Percentiles rank a stretch among this genome's conserved stretches.
Evolutionary conservation across 1,140 invertebrate species (phyloP).

Genomic region (Bombus terrestris): DNA sequence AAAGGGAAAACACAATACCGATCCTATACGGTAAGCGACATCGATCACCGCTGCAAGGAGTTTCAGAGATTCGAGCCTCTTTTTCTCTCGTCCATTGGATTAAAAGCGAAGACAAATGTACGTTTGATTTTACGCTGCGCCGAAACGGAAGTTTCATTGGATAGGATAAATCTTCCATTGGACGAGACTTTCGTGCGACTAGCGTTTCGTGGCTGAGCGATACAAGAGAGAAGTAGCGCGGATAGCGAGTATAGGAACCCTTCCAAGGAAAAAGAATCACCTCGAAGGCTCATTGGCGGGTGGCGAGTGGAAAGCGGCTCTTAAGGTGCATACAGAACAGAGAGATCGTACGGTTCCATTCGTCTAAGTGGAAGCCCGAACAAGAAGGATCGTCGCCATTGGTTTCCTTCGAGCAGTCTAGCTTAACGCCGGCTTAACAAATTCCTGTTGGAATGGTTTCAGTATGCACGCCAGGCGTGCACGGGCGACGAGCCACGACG

Average conservation of each 20-base stretch:
- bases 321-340: conserved; percentile 41
- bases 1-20: not conserved
- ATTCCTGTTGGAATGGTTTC: conserved; percentile 5
- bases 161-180: conserved; percentile 21
- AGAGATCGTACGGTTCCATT: conserved; percentile 54
- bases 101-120: conserved; percentile 30
- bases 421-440: conserved; percentile 32
- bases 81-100: conserved; percentile 8
- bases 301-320: conserved; percentile 46
- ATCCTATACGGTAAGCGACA: not conserved
- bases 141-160: not conserved
- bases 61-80: not conserved
- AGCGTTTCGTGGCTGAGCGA: not conserved
- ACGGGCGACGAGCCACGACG: not conserved
- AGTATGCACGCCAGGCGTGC: not conserved
- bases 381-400: conserved; percentile 50
- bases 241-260: not conserved
- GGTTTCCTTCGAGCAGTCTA: conserved; percentile 36
- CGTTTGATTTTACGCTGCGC: not conserved
- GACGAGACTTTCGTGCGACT: no score
- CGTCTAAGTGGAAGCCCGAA: conserved; percentile 40
- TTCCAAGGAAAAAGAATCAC: conserved; percentile 52
- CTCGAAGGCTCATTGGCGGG: conserved; percentile 41
- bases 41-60: not conserved
- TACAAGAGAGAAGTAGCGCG: not conserved